A percentile compares a stretch with the other conserved stretches of the same genome.
These are phyloP conservation scores for Protophormia terraenovae DNA, from an alignment of 2,888 invertebrate species.

Conservation along the genomic window DNA sequence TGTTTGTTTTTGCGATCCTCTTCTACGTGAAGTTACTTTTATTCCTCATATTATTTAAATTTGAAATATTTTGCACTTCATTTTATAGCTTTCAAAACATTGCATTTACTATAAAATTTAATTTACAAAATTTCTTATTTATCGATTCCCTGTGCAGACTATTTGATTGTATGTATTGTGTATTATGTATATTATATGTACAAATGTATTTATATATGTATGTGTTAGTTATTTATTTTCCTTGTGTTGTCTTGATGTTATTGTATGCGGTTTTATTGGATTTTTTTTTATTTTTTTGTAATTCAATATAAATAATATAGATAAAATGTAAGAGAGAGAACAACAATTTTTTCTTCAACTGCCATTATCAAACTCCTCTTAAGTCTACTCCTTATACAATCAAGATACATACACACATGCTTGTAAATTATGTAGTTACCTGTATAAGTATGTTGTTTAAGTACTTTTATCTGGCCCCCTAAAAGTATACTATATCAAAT, in stretches of 20 bases:
- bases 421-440: background rate
- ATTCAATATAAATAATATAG: conserved; percentile 3
- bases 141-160: too few species aligned
- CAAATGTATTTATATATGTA: background rate
- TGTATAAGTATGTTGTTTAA: background rate
- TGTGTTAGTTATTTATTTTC: background rate
- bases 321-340: background rate
- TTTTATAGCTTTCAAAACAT: too few species aligned
- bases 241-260: background rate
- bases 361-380: background rate
- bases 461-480: background rate
- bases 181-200: too few species aligned
- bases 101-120: too few species aligned
- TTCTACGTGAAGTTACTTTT: too few species aligned
- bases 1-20: too few species aligned
- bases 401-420: background rate
- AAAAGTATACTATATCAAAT: conserved; percentile 18
- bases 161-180: too few species aligned
- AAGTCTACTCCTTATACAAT: too few species aligned
- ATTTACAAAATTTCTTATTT: too few species aligned
- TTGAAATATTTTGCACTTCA: too few species aligned
- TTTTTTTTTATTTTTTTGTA: too few species aligned
- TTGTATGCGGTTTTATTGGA: background rate
- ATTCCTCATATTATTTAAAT: too few species aligned
- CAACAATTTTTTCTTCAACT: background rate